phyloP scores from a whole-genome alignment of 2,113 vertebrate species.

The Erythrolamprus reginae region DNA sequence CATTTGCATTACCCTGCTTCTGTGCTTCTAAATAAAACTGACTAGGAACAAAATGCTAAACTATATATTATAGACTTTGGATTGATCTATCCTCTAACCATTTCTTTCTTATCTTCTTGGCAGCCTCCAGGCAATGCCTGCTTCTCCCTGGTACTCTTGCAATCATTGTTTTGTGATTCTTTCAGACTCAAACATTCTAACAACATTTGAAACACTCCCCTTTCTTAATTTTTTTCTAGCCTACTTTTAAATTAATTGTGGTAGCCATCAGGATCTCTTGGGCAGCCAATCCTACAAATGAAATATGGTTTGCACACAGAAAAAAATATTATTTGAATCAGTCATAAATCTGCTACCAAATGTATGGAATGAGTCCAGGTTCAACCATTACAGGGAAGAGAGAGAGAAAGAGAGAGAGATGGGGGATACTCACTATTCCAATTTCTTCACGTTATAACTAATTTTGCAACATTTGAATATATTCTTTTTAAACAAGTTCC shows the following conservation, averaged over 20 bases:
- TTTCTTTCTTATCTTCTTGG: neutral
- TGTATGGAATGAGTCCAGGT: neutral
- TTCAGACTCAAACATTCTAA: neutral
- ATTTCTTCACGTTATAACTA: neutral
- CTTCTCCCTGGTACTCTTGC: neutral
- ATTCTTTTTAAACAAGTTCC: neutral
- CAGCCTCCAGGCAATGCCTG: neutral
- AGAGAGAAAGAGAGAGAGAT: neutral
- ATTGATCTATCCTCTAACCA: neutral
- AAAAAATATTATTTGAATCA: neutral
- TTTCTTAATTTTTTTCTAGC: neutral
- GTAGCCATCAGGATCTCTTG: neutral
- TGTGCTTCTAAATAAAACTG: neutral
- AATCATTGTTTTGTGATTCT: neutral
- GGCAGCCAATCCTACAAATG: neutral
- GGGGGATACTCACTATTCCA: too few relatives aligned
- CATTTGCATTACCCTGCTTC: neutral
- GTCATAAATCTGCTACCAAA: neutral
- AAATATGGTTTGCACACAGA: neutral
- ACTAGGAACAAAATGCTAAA: neutral
- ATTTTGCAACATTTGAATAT: neutral
- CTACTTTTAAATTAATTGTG: neutral
- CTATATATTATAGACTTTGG: neutral
- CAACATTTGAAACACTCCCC: neutral
- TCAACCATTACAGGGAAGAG: neutral